Evolutionary conservation across 2,888 invertebrate species (phyloP), one percentile per base, ranked within the genome.

Genomic region (Pristionchus arcanus): DNA sequence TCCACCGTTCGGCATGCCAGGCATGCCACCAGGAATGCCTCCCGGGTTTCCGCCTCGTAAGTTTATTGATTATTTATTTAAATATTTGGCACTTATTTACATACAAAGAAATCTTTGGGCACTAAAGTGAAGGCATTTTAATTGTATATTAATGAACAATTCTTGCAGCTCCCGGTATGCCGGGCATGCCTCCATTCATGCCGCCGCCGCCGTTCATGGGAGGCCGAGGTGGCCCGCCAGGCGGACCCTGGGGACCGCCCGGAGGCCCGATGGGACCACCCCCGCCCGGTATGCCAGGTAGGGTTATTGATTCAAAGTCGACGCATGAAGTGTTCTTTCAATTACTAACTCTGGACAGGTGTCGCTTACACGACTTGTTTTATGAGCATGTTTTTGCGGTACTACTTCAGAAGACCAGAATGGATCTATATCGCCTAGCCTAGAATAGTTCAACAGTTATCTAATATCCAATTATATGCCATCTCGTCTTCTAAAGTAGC

Each of bases 1-100:
- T 21, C 91, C 92, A 49, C 90, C 90, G 16, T 87, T 74, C 90
- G 90, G 91, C 74, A 90, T 90, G 88, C 91, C 90, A 5, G 28
- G 28, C 68, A 90, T 86, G 74, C 90, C 90, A 16, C 90, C 90
- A 59, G 53, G 89, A 13, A 81, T 81, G 81, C 49, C 81, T 25
- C 81, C 81, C 5, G 81, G 81, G 59, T 49, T 88, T 13, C 88
- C 88, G n/a, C 84, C 84, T 15, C 84, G 55, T 55, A 25, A 59
- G 84, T 84, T 34, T 59, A 77, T 77, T 77, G 19, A 34, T 31
- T 49, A 49, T 49, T 49, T 49, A 49, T 7, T 49, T 49, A 49
- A 49, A 7, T 1, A 49, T 0, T 34, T n/a, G n/a, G n/a, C n/a
- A n/a, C n/a, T 34, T 4, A 19, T 31, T 28, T 28, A 28, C 13